These are phyloP conservation scores for Antigone vipio DNA, from an alignment of 2,113 vertebrate species.

Conservation along the genomic window DNA sequence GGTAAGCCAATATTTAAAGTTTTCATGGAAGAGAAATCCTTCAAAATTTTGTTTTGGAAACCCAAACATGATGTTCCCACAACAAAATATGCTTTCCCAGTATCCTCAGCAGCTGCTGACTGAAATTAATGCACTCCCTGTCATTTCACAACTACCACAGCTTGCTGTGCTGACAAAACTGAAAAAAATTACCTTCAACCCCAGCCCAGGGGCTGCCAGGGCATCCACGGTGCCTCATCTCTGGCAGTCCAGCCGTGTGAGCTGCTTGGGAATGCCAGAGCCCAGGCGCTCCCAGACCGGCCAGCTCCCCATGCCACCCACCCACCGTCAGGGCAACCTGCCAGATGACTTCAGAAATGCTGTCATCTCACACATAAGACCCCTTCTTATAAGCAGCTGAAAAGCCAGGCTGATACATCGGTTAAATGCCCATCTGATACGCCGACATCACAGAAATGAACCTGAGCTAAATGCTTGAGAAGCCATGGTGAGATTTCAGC, in stretches of 20 bases:
- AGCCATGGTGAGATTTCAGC: not conserved
- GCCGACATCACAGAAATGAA: rapidly evolving
- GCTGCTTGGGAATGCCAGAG: not conserved
- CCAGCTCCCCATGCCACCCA: rapidly evolving
- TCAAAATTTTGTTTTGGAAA: conserved; percentile 52
- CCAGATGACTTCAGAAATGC: not conserved
- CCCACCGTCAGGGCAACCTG: rapidly evolving
- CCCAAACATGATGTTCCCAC: conserved; percentile 17
- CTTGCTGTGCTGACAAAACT: not conserved
- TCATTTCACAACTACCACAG: not conserved
- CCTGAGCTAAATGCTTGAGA: not conserved
- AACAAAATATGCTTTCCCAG: conserved; percentile 44
- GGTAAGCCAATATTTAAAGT: conserved; percentile 8
- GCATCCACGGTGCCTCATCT: not conserved
- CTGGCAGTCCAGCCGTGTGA: not conserved
- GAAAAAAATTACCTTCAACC: not conserved
- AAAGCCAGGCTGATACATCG: not conserved
- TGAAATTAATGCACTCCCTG: not conserved
- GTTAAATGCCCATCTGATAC: not conserved
- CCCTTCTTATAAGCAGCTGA: not conserved
- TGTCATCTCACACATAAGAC: not conserved
- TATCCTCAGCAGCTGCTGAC: conserved; percentile 21
- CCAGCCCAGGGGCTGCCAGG: not conserved
- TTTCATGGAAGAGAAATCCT: conserved; percentile 23
- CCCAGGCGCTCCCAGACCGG: not conserved